Evolutionary conservation across 2,113 vertebrate genomes (phyloP).

Genomic region (Callocephalon fimbriatum): DNA sequence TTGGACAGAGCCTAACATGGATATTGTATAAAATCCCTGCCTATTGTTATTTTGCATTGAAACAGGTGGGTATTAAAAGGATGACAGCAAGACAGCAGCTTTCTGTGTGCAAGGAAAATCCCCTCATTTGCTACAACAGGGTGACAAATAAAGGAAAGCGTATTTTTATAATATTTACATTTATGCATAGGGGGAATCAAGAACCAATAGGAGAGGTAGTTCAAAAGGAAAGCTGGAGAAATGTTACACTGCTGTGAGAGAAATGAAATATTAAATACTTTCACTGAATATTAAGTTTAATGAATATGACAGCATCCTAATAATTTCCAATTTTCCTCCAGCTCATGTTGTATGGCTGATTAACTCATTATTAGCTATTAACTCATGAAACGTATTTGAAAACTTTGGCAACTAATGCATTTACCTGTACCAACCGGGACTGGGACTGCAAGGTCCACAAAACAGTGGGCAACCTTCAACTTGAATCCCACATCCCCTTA

Average conservation of each 20-base stretch:
- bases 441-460: neutral
- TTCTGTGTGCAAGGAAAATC: neutral
- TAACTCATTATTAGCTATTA: neutral
- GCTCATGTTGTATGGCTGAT: neutral
- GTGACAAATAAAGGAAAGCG: neutral
- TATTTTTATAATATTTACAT: neutral
- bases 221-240: neutral
- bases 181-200: neutral
- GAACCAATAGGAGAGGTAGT: neutral
- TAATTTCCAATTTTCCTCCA: neutral
- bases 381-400: neutral
- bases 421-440: neutral
- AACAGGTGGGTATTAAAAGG: neutral
- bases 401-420: neutral
- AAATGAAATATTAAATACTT: neutral
- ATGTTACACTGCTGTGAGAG: neutral
- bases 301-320: neutral
- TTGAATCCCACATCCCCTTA: neutral
- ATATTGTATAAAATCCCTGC: neutral
- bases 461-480: neutral
- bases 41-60: neutral
- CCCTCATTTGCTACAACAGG: neutral
- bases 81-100: neutral
- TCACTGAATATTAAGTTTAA: neutral
- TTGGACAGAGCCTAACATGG: neutral